phyloP scores from a whole-genome alignment of 2,113 vertebrate species.

The Lophochroa leadbeateri region DNA sequence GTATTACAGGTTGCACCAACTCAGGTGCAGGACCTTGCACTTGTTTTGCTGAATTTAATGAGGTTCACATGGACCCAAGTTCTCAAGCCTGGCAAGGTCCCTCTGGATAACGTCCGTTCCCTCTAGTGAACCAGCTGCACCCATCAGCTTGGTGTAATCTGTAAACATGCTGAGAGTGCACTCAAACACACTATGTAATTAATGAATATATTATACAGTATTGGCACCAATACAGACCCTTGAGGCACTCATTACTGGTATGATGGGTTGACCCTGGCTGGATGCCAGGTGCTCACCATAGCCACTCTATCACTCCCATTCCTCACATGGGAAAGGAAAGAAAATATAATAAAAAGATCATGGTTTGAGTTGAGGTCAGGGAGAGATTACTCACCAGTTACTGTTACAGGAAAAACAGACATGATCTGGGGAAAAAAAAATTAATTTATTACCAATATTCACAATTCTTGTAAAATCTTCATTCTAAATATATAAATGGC shows the following conservation, averaged over 20 bases:
- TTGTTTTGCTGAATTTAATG: neutral
- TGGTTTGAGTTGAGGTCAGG: neutral
- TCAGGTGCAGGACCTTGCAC: neutral
- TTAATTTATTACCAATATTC: neutral
- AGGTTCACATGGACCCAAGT: neutral
- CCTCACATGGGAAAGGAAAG: neutral
- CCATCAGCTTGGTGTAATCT: neutral
- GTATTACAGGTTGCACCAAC: neutral
- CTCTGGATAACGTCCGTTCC: neutral
- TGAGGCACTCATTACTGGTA: neutral
- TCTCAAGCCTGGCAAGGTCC: neutral
- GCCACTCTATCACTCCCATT: neutral
- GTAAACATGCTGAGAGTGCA: neutral
- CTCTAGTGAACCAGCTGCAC: neutral
- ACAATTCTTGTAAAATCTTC: neutral
- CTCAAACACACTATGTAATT: neutral
- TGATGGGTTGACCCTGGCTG: neutral
- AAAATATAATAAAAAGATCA: neutral
- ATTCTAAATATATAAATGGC: neutral
- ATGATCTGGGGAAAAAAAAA: neutral
- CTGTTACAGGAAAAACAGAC: neutral
- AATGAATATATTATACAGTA: neutral
- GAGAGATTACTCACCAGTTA: neutral
- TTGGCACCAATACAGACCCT: neutral
- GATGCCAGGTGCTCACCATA: neutral